Evolutionary conservation across 2,113 vertebrate genomes (phyloP).

Genomic region (Bubo scandiacus): DNA sequence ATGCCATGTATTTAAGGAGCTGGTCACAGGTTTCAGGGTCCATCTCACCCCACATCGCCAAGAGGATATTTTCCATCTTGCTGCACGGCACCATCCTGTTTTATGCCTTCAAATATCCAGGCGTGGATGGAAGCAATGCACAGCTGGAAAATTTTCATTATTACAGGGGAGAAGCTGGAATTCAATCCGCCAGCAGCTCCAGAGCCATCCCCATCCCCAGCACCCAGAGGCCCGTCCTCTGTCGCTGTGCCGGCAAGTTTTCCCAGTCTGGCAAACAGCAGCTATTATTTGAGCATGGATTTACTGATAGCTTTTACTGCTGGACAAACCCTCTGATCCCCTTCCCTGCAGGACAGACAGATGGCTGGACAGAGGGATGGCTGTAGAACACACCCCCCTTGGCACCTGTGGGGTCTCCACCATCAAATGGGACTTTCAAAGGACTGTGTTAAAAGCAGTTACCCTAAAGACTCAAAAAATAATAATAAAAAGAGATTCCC

Average conservation of each 20-base stretch:
- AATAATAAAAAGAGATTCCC: conserved; percentile 24
- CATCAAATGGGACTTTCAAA: not conserved
- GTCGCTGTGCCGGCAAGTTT: not conserved
- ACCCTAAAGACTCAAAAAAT: not conserved
- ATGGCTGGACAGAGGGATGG: fast-evolving
- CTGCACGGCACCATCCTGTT: not conserved
- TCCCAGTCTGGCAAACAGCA: not conserved
- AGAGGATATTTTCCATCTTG: conserved; percentile 28
- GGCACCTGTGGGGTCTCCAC: not conserved
- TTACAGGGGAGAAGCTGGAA: not conserved
- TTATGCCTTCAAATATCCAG: conserved; percentile 9
- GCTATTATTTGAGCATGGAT: not conserved
- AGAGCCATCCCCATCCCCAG: not conserved
- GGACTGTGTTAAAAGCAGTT: not conserved
- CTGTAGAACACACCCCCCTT: not conserved
- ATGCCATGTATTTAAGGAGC: not conserved
- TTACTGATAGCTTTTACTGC: not conserved
- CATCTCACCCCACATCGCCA: not conserved
- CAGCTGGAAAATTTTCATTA: conserved; percentile 32
- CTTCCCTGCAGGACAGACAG: not conserved
- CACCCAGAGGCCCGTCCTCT: not conserved
- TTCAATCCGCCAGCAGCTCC: not conserved
- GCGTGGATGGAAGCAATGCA: not conserved
- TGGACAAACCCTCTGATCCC: fast-evolving
- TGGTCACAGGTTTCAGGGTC: not conserved